These are phyloP conservation scores for Megalonaias nervosa DNA, from an alignment of 1,140 invertebrate genomes.

Conservation along the genomic window DNA sequence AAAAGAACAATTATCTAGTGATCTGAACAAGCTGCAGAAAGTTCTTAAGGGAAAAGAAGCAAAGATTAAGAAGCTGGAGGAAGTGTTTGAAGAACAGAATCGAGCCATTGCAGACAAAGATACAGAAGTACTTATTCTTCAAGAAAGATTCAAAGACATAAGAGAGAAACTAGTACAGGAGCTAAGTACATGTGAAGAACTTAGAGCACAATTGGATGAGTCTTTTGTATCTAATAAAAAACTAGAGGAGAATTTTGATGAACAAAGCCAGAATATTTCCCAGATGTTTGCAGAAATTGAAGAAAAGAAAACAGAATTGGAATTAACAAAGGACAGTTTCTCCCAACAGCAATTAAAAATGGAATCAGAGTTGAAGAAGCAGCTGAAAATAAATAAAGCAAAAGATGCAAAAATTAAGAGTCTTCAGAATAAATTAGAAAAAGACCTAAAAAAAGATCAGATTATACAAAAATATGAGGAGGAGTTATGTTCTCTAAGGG, in stretches of 20 bases:
- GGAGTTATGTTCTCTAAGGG: too few species aligned
- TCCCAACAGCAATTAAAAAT: too few species aligned
- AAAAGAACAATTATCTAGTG: conserved; percentile 23
- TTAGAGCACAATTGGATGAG: conserved; percentile 8
- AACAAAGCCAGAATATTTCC: conserved; percentile 8
- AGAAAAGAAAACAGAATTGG: neutral
- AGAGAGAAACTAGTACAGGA: conserved; percentile 5
- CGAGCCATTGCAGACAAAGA: conserved; percentile 12
- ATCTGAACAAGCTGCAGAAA: conserved; percentile 26
- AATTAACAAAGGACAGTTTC: too few species aligned
- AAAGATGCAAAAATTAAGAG: too few species aligned
- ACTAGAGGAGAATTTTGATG: conserved; percentile 13
- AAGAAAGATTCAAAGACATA: conserved; percentile 10
- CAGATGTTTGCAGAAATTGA: conserved; percentile 18
- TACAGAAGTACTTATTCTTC: conserved; percentile 18
- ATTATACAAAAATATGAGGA: too few species aligned
- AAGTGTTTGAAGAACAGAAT: conserved; percentile 18
- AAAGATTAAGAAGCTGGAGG: conserved; percentile 31
- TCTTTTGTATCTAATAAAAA: conserved; percentile 1
- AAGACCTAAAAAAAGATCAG: too few species aligned
- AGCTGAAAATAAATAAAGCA: too few species aligned
- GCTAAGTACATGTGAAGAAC: conserved; percentile 12
- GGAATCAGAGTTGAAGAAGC: too few species aligned
- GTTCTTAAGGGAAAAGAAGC: conserved; percentile 35
- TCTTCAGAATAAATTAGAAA: too few species aligned